Conservation (phyloP, 2,888 invertebrate genomes). For the Lasioglossum pauxillum region DNA sequence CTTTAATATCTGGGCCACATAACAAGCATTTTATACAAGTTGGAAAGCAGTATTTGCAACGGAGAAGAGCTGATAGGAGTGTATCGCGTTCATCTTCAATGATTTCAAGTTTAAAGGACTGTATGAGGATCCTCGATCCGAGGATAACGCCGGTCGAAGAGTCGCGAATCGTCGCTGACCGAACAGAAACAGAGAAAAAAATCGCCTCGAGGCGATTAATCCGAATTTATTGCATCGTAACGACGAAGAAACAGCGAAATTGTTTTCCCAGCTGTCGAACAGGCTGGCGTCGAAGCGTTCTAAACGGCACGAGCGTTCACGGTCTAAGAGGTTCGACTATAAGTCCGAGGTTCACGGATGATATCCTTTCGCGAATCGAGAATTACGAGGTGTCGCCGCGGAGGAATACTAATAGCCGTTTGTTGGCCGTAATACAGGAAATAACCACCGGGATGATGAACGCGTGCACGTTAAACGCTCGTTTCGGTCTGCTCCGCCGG, state of each 20-base stretch:
- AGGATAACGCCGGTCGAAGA: background rate
- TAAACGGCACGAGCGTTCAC: background rate
- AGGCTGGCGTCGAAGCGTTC: background rate
- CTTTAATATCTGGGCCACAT: too few relatives aligned
- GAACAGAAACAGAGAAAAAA: background rate
- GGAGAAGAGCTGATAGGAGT: too few relatives aligned
- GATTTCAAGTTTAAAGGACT: background rate
- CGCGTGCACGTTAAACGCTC: slow-evolving; percentile 27
- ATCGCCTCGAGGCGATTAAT: background rate
- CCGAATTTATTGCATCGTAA: background rate
- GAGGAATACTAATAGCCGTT: slow-evolving; percentile 51
- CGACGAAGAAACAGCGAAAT: background rate
- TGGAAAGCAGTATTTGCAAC: too few relatives aligned
- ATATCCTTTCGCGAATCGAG: slow-evolving; percentile 29
- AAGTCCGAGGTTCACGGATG: slow-evolving; percentile 28
- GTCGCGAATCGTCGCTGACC: background rate
- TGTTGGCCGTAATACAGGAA: slow-evolving; percentile 43
- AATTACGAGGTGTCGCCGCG: slow-evolving; percentile 32
- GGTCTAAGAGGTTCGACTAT: slow-evolving; percentile 36
- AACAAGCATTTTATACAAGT: too few relatives aligned
- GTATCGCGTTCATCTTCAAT: too few relatives aligned
- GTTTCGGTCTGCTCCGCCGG: background rate
- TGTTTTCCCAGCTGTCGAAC: background rate
- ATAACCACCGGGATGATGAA: slow-evolving; percentile 51
- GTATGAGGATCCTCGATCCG: background rate